phyloP scores from a whole-genome alignment of 2,888 invertebrate species.

The Morpho deidamia region DNA sequence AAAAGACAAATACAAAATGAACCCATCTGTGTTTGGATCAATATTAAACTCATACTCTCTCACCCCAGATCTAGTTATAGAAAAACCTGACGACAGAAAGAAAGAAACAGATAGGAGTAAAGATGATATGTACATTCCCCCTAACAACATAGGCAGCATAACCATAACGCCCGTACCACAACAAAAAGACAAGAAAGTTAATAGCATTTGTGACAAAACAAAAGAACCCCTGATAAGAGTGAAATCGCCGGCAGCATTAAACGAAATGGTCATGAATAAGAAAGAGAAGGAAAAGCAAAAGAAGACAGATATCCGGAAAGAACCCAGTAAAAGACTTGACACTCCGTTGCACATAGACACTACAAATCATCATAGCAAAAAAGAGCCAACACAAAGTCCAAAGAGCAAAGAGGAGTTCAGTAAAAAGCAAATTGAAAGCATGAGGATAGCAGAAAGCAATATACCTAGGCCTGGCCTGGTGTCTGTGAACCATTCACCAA shows the following conservation, averaged over 20 bases:
- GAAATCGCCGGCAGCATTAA: constrained; percentile 64
- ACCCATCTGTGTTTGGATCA: constrained; percentile 30
- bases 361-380: constrained; percentile 35
- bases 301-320: constrained; percentile 16
- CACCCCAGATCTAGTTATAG: constrained; percentile 50
- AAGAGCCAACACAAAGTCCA: constrained; percentile 47
- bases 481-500: constrained; percentile 62
- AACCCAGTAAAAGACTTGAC: constrained; percentile 11
- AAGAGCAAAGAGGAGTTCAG: constrained; percentile 50
- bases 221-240: constrained; percentile 56
- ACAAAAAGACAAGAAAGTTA: constrained; percentile 45
- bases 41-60: constrained; percentile 45
- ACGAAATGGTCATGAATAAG: constrained; percentile 55
- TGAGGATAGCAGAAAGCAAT: constrained; percentile 58
- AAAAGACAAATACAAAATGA: constrained; percentile 31
- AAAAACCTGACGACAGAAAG: constrained; percentile 46
- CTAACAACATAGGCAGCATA: constrained; percentile 64
- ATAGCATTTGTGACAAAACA: constrained; percentile 35
- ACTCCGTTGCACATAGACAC: constrained; percentile 42
- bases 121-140: constrained; percentile 56
- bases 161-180: constrained; percentile 64
- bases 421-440: constrained; percentile 55
- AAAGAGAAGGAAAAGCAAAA: constrained; percentile 36
- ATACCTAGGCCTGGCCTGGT: constrained; percentile 59
- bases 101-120: constrained; percentile 40